Evolutionary conservation across 1,140 invertebrate genomes (phyloP).

Genomic region (Ceratosolen solmsi): DNA sequence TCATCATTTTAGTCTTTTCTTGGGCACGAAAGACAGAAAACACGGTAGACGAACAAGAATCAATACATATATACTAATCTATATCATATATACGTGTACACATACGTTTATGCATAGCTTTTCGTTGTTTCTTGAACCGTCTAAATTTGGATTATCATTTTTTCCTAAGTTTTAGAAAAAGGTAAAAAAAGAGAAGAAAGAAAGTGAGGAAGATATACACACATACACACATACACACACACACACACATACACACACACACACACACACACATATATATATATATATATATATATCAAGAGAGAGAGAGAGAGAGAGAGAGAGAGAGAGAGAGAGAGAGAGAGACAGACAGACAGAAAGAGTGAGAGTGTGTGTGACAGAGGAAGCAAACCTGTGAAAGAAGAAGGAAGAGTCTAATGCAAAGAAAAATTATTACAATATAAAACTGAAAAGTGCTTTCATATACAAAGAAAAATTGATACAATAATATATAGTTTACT

Average conservation of each 20-base stretch:
- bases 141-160: not conserved
- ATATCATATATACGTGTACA: not conserved
- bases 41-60: not conserved
- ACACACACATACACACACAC: too few species aligned
- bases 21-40: slow-evolving; percentile 26
- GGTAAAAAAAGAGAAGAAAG: not conserved
- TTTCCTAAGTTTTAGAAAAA: not conserved
- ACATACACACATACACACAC: not conserved
- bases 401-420: not conserved
- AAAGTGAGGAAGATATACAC: not conserved
- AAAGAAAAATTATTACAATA: too few species aligned
- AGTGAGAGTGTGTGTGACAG: not conserved
- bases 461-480: not conserved
- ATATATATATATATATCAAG: too few species aligned
- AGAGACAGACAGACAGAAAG: not conserved
- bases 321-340: not conserved
- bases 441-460: not conserved
- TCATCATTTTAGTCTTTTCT: slow-evolving; percentile 36
- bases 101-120: too few species aligned
- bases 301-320: not conserved
- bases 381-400: not conserved
- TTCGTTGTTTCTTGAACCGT: not conserved
- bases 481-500: not conserved
- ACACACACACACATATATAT: too few species aligned
- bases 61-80: not conserved